Conservation (phyloP, 2,113 vertebrate genomes). For the Rhagologus leucostigma region DNA sequence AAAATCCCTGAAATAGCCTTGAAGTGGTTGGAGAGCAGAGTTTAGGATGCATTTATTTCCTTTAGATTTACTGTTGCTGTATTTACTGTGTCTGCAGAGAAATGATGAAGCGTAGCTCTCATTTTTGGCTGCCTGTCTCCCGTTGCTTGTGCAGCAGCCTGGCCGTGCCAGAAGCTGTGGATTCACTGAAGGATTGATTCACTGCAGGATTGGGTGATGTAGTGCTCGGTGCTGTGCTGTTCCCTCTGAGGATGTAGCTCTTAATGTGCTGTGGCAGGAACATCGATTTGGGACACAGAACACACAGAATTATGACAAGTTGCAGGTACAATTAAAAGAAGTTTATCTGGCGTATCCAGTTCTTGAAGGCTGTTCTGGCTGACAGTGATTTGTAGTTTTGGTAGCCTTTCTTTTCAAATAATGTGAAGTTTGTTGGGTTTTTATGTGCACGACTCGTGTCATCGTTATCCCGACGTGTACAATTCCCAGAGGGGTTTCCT, state of each 20-base stretch:
- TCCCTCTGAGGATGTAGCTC: conserved; percentile 11
- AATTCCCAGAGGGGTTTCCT: not conserved
- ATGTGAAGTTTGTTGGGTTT: not conserved
- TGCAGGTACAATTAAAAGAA: conserved; percentile 1
- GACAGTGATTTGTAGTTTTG: not conserved
- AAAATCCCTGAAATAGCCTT: not conserved
- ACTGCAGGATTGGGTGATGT: not conserved
- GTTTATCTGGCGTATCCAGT: not conserved
- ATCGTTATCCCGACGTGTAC: accelerated
- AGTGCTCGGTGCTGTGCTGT: not conserved
- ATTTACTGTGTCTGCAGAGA: not conserved
- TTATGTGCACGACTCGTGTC: not conserved
- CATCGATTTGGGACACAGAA: not conserved
- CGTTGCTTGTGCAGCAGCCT: not conserved
- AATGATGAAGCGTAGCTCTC: not conserved
- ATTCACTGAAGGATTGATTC: not conserved
- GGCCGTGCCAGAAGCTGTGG: not conserved
- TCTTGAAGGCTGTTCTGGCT: not conserved
- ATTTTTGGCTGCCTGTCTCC: not conserved
- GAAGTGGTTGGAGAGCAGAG: not conserved
- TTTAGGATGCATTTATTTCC: not conserved
- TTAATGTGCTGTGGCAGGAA: not conserved
- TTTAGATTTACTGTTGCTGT: not conserved
- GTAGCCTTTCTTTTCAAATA: not conserved
- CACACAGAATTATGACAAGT: not conserved